Conservation (phyloP, 2,113 vertebrate genomes). For the Anguilla rostrata region DNA sequence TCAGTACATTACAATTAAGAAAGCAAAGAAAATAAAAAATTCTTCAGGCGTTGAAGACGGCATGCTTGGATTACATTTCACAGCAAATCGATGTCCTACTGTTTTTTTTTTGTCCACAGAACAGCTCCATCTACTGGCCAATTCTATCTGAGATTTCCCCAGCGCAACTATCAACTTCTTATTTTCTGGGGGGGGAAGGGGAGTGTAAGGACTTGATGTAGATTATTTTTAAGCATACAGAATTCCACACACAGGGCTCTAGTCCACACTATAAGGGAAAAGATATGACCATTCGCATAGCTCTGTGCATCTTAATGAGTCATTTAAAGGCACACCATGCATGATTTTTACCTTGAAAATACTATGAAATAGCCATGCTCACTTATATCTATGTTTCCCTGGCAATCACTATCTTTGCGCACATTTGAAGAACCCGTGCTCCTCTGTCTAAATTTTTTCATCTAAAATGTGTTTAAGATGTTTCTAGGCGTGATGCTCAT, state of each 20-base stretch:
- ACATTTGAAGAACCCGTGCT: too few species aligned
- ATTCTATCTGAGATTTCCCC: not conserved
- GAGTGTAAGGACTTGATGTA: not conserved
- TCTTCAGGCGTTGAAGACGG: not conserved
- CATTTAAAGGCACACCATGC: not conserved
- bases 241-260: not conserved
- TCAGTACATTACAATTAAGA: not conserved
- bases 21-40: not conserved
- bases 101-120: constrained; percentile 26
- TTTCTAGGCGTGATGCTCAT: too few species aligned
- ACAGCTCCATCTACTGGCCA: constrained; percentile 65
- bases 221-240: not conserved
- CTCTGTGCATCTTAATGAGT: not conserved
- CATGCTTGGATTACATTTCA: not conserved
- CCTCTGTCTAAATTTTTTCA: too few species aligned
- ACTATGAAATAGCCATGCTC: too few species aligned
- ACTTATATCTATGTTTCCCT: too few species aligned
- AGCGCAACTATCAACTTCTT: not conserved
- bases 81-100: too few species aligned
- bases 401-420: too few species aligned
- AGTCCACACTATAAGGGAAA: not conserved
- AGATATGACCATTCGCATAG: not conserved
- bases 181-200: too few species aligned
- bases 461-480: too few species aligned
- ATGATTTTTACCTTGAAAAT: not conserved